These are phyloP conservation scores for Drosophila carrolli DNA, from an alignment of 1,140 invertebrate species.

Conservation along the genomic window DNA sequence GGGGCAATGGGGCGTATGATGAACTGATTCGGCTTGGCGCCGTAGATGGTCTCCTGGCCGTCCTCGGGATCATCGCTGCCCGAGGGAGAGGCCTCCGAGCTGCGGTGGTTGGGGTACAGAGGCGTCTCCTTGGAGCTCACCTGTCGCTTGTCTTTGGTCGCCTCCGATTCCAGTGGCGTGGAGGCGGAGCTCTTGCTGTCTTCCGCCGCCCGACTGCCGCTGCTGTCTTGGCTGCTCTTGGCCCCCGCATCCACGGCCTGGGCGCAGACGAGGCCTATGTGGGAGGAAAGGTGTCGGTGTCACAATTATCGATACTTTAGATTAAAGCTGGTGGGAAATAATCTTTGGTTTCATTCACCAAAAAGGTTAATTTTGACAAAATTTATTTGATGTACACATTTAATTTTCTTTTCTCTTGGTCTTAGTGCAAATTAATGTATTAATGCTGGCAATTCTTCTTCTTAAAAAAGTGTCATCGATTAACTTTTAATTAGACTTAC, in stretches of 20 bases:
- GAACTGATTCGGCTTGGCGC: conserved; percentile 78
- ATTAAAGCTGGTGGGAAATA: background rate
- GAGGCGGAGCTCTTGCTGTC: conserved; percentile 40
- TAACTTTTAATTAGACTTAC: too few relatives aligned
- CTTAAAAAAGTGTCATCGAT: too few relatives aligned
- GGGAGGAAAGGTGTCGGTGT: conserved; percentile 18
- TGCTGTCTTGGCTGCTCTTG: conserved; percentile 40
- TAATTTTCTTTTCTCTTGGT: too few relatives aligned
- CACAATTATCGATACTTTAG: background rate
- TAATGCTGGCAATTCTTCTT: too few relatives aligned
- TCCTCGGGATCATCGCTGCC: conserved; percentile 73
- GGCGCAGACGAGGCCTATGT: conserved; percentile 49
- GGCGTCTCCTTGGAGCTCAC: conserved; percentile 73
- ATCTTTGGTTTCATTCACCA: background rate
- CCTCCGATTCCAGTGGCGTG: conserved; percentile 53
- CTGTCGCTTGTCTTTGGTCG: conserved; percentile 77
- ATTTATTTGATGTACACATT: too few relatives aligned
- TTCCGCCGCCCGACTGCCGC: conserved; percentile 17
- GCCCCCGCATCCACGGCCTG: conserved; percentile 47
- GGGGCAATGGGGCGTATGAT: conserved; percentile 79
- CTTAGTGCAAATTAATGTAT: too few relatives aligned
- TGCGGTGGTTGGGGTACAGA: conserved; percentile 77
- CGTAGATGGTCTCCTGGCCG: conserved; percentile 80
- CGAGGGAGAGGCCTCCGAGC: conserved; percentile 20
- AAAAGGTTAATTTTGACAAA: too few relatives aligned